These are phyloP conservation scores for Lota lota DNA, from an alignment of 2,113 vertebrate genomes.

Conservation along the genomic window DNA sequence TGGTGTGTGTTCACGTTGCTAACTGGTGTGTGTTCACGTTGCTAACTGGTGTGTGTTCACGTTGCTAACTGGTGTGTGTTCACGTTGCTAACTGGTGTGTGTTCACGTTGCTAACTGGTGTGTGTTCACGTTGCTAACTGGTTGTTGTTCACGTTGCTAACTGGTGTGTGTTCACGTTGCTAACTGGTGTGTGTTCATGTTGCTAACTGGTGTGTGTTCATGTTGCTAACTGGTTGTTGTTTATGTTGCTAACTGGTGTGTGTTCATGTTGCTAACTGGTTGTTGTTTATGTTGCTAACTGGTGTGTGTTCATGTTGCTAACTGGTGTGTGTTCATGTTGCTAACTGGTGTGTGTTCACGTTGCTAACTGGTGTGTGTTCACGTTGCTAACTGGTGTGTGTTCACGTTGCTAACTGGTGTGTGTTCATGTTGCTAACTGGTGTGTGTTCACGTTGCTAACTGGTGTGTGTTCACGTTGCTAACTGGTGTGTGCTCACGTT, in stretches of 20 bases:
- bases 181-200: background rate
- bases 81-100: background rate
- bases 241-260: too few relatives aligned
- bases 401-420: background rate
- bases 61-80: background rate
- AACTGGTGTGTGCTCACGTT: too few relatives aligned
- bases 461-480: background rate
- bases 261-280: background rate
- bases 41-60: background rate
- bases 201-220: conserved; percentile 1
- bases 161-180: too few relatives aligned
- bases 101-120: background rate
- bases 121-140: too few relatives aligned
- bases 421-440: background rate
- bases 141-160: conserved; percentile 6
- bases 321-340: background rate
- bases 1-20: too few relatives aligned
- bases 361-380: background rate
- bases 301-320: too few relatives aligned
- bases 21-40: background rate
- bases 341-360: background rate
- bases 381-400: background rate
- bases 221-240: conserved; percentile 14
- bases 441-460: too few relatives aligned
- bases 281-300: conserved; percentile 8